Evolutionary conservation across 2,797 vertebrate species (phyloP).

Genomic region (Pteronotus mesoamericanus): DNA sequence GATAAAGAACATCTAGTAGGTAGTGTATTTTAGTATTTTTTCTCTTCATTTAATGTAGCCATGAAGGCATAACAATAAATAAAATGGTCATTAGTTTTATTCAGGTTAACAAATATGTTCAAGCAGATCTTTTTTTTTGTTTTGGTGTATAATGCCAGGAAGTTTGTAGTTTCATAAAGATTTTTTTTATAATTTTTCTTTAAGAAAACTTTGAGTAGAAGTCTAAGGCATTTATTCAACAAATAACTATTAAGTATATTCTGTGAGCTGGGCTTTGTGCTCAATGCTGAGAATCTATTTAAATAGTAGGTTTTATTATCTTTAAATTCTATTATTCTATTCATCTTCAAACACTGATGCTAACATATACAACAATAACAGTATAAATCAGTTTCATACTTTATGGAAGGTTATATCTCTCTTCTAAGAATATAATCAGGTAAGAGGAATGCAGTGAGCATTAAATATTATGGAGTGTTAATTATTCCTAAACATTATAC

Average conservation of each 20-base stretch:
- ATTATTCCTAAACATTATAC: neutral
- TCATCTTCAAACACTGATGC: neutral
- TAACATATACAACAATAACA: neutral
- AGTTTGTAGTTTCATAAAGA: neutral
- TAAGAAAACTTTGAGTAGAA: neutral
- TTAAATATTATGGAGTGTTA: neutral
- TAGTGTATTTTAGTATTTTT: neutral
- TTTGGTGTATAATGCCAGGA: neutral
- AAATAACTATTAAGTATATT: neutral
- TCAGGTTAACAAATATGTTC: neutral
- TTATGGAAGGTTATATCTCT: neutral
- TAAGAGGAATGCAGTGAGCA: neutral
- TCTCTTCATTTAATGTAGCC: neutral
- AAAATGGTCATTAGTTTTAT: neutral
- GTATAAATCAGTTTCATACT: neutral
- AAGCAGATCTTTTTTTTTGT: neutral
- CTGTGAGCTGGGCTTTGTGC: neutral
- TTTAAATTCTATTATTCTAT: neutral
- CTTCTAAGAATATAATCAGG: neutral
- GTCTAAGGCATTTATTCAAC: neutral
- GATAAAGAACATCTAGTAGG: neutral
- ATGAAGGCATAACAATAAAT: slow-evolving; percentile 13
- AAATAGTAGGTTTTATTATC: neutral
- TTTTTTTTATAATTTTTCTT: neutral
- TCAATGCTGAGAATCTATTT: neutral